These are phyloP conservation scores for Ceyx margarethae DNA, from an alignment of 2,113 vertebrate genomes.

Conservation along the genomic window DNA sequence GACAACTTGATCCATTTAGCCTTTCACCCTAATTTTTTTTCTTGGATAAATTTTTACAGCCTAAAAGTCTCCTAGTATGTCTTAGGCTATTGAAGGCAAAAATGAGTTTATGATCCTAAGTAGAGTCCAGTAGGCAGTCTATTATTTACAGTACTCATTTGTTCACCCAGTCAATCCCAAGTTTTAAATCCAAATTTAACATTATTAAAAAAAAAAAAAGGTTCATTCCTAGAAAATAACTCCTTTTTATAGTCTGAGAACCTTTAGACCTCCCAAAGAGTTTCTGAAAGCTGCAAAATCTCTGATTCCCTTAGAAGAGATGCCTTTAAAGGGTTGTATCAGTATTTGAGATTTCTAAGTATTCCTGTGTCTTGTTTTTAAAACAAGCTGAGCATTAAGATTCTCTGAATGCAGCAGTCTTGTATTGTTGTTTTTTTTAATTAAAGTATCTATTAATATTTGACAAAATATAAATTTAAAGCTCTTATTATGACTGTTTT, in stretches of 20 bases:
- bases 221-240: not conserved
- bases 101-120: not conserved
- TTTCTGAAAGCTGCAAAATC: not conserved
- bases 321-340: not conserved
- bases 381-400: not conserved
- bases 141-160: not conserved
- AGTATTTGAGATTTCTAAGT: not conserved
- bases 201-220: not conserved
- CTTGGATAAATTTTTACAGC: not conserved
- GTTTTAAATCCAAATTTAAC: not conserved
- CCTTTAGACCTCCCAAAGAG: not conserved
- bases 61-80: not conserved
- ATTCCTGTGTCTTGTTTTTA: not conserved
- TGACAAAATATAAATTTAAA: not conserved
- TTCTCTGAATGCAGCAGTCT: not conserved
- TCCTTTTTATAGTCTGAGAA: not conserved
- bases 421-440: not conserved
- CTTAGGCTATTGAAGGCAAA: too few species aligned
- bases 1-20: not conserved
- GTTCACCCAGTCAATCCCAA: not conserved
- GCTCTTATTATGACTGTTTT: not conserved
- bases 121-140: not conserved
- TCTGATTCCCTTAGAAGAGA: not conserved
- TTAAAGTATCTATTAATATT: not conserved
- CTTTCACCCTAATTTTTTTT: slow-evolving; percentile 4